Base-by-base conservation (phyloP, 2,888 invertebrate species). In the Drosophila nigricruria region DNA sequence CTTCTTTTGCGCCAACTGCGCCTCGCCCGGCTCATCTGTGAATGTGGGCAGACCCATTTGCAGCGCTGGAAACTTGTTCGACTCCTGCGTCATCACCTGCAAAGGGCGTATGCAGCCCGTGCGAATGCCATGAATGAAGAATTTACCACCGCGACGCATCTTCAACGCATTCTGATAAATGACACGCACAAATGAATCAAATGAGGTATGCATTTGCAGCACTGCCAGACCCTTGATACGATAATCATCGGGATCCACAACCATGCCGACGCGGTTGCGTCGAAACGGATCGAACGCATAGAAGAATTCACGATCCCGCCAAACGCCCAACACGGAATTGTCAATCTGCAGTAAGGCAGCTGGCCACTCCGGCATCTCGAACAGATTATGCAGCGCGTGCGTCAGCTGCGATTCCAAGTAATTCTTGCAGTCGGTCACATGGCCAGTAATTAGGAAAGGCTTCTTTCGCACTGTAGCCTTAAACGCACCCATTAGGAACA, bases 231-330 rank as follows among this genome's bases (percentile, higher is more conserved):
- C 94, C 59, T 81, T 81, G 18, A 82, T 81, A 9, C 88, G 93
- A 56, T 85, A 91, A 49, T 91, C 92, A 27, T 91, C 92, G 60
- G 94, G 94, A 67, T 94, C 90, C 1, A 94, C 93, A 30, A 94
- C 93, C 66, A 92, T 78, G 0, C 95, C 95, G 50, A 95, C 94
- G 10, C 90, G 93, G 14, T 94, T 94, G 2, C 96, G 93, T 5
- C 95, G 94, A 79, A 95, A 95, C 0, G 95, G 95, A 92, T 96
- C 96, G 72, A 95, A 95, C 27, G 94, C 92, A 83, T 95, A 96
- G 84, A 92, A 95, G 93, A 95, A 94, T 43, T 95, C 94, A 36
- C 94, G 93, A 84, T 95, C 95, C 23, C 94, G 93, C 95, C 95
- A 96, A 14, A 95, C 83, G 0, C 94, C 95, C 32, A 95, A 70